Conservation (phyloP, 2,888 invertebrate genomes). For the Chironomus tentans region DNA sequence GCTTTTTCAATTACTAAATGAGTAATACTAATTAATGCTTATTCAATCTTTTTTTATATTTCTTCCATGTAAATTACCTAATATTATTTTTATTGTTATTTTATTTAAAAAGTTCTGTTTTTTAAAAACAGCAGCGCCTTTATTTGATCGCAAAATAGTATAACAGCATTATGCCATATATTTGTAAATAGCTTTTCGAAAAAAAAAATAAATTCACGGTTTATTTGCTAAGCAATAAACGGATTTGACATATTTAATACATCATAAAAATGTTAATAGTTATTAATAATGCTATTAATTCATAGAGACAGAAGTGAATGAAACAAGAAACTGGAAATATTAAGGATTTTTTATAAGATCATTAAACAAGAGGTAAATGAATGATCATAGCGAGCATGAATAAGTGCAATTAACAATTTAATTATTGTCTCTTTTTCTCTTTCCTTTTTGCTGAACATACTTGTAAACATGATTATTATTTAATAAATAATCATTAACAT, state of each 20-base stretch:
- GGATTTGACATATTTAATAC: slow-evolving; percentile 25
- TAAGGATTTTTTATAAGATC: background rate
- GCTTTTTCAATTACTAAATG: too few species aligned
- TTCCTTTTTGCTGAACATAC: slow-evolving; percentile 4
- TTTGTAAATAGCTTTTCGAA: background rate
- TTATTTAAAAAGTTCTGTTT: background rate
- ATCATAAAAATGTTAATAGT: slow-evolving; percentile 22
- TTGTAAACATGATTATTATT: slow-evolving; percentile 26
- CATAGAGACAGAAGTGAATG: background rate
- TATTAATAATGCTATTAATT: slow-evolving; percentile 24
- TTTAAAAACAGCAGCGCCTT: background rate
- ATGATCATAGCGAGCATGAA: background rate
- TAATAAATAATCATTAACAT: slow-evolving; percentile 23
- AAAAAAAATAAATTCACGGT: background rate
- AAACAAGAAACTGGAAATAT: background rate
- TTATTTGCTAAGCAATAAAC: slow-evolving; percentile 16
- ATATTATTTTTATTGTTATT: too few species aligned
- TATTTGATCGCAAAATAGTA: background rate
- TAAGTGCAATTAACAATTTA: slow-evolving; percentile 11
- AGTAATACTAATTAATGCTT: too few species aligned
- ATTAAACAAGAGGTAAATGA: too few species aligned
- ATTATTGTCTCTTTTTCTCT: slow-evolving; percentile 11
- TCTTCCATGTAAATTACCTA: too few species aligned
- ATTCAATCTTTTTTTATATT: too few species aligned
- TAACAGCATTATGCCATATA: slow-evolving; percentile 11